Base-by-base conservation (phyloP, 1,140 invertebrate genomes). In the Vanessa tameamea region DNA sequence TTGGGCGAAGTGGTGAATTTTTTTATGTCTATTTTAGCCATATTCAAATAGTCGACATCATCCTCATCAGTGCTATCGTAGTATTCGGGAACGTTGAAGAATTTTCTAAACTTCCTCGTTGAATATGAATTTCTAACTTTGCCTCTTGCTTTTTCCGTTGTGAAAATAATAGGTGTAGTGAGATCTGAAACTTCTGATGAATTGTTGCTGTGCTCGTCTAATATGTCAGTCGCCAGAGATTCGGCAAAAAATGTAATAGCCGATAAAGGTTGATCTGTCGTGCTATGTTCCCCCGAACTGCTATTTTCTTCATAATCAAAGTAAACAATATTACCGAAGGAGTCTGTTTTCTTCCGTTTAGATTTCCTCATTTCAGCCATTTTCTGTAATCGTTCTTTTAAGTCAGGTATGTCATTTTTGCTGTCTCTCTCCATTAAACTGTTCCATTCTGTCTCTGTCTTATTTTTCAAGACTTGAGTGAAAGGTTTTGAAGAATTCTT, bases 401-500 rank as follows among this genome's bases (percentile, higher is more conserved):
- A 78, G 66, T 91, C 90, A 13, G 87, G 86, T 26, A 84, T 75
- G 51, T 86, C 84, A 68, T 77, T 83, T 78, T 87, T 89, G 64
- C 76, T 86, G 50, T 88, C 78, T 70, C 72, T 89, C 43, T 86
- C 85, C 26, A 75, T 59, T 20, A 83, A 70, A 77, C 78, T 87
- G 69, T 79, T 88, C 73, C 85, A 84, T 81, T 85, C 83, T 15
- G 84, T 80, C 77, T 92, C 89, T 51, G 90, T 92, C 82, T 90
- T 92, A 61, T 90, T 90, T 77, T 89, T 91, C 64, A 91, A 82
- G 50, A 92, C 89, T 83, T 91, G 82, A 78, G 87, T 91, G 65
- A 91, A 91, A 69, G 88, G 85, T 69, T 90, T 92, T 8, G 89
- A 88, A 71, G 89, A 87, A 67, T 90, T 90, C 71, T 91, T 91